Conservation (phyloP, 2,113 vertebrate genomes). For the Pomatorhinus ruficollis region DNA sequence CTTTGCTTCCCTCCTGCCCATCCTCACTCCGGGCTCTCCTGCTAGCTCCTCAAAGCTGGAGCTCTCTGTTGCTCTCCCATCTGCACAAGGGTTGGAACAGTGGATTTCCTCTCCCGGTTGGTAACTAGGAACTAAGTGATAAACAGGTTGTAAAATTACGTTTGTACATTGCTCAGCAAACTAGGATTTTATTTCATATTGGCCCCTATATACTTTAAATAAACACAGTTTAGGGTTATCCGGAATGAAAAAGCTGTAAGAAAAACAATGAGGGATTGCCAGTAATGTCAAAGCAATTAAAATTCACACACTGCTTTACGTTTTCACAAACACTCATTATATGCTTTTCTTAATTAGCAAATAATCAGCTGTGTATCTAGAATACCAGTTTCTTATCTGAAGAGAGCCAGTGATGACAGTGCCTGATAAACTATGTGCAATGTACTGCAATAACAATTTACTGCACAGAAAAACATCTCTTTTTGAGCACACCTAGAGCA, state of each 20-base stretch:
- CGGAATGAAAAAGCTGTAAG: background rate
- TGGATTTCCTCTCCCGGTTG: background rate
- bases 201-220: background rate
- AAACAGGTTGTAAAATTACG: slow-evolving; percentile 8
- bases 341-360: slow-evolving; percentile 21
- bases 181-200: slow-evolving; percentile 5
- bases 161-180: slow-evolving; percentile 23
- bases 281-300: slow-evolving; percentile 15
- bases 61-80: background rate
- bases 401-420: background rate
- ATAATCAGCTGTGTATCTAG: slow-evolving; percentile 22
- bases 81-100: background rate
- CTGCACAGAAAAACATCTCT: background rate
- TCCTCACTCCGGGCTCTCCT: rapidly evolving
- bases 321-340: slow-evolving; percentile 14
- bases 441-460: background rate
- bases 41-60: background rate
- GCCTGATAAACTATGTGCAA: background rate
- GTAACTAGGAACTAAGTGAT: background rate
- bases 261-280: background rate
- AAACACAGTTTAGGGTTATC: slow-evolving; percentile 26
- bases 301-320: background rate
- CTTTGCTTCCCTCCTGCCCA: background rate
- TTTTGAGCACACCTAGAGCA: background rate
- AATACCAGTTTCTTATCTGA: background rate